Base-by-base conservation (phyloP, 2,113 vertebrate genomes). In the Microcebus murinus region DNA sequence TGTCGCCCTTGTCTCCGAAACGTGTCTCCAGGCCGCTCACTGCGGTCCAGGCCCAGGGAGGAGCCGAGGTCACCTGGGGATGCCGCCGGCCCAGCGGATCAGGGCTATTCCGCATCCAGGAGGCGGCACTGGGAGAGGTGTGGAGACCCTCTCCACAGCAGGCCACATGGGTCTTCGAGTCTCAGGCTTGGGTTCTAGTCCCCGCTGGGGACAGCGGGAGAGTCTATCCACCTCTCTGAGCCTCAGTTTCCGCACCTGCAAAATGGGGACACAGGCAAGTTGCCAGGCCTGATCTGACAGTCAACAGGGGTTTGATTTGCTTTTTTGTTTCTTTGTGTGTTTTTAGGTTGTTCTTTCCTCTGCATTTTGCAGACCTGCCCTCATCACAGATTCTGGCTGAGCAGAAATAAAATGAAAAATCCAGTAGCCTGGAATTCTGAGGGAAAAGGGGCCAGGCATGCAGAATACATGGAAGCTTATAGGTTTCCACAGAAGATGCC, bases 21-120 rank as follows among this genome's bases (percentile, higher is more conserved):
- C 57, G 1, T n/a, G 7, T n/a, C 14, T 8, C 8, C 6, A 4
- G 1, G 1, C 29, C 23, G 45, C 2, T 1, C 50, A 0, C 18
- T 0, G 27, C 0, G 34, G 52, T 42, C 63, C 63, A 23, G 63
- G 20, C 6, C 68, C 57, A 2, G 4, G 1, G 21, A 11, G 5
- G n/a, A 61, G 6, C 74, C 4, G 3, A 17, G 3, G 50, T 42
- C 18, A 6, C 14, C 9, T 1, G 48, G 34, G 10, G 91, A 42
- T 31, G 82, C 25, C 21, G 63, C 59, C 1, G 20, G 14, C 65
- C 74, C 39, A 31, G 39, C 2, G 6, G 29, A 31, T 34, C 55
- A 14, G 61, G 12, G 7, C 3, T 6, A 4, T 18, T n/a, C 18
- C 27, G 61, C 7, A 39, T 9, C 31, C 12, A 18, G 27, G 9